Conservation (phyloP, 2,888 invertebrate genomes). For the Syrista parreyssii region DNA sequence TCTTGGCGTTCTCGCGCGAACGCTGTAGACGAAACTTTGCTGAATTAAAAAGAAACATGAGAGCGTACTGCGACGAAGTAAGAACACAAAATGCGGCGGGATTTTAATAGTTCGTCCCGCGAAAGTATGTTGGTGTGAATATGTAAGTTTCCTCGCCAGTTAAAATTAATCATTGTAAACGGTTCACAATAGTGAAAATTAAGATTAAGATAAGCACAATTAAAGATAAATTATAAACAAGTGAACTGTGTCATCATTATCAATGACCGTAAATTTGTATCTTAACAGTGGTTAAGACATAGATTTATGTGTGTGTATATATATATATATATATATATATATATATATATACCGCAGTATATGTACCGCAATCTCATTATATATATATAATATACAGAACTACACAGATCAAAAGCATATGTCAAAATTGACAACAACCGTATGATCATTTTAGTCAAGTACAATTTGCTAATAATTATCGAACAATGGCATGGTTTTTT, state of each 20-base stretch:
- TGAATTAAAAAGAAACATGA: not conserved
- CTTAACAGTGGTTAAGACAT: conserved; percentile 7
- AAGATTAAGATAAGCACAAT: conserved; percentile 11
- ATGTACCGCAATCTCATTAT: too few species aligned
- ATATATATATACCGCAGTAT: too few species aligned
- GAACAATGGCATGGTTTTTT: not conserved
- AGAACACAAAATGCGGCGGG: not conserved
- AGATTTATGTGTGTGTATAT: too few species aligned
- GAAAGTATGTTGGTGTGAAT: conserved; percentile 47
- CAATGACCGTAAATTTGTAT: conserved; percentile 8
- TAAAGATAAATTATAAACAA: conserved; percentile 12
- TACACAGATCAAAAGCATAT: not conserved
- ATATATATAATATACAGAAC: not conserved
- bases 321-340: too few species aligned
- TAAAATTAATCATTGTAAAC: conserved; percentile 38
- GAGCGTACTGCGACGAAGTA: not conserved
- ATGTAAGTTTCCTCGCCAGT: conserved; percentile 64
- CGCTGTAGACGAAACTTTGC: not conserved
- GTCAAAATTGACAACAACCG: not conserved
- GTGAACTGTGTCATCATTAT: conserved; percentile 9
- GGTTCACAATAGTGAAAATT: conserved; percentile 30
- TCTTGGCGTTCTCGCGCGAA: not conserved
- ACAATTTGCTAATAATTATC: not conserved
- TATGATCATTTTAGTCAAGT: not conserved
- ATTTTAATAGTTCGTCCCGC: not conserved